Base-by-base conservation (phyloP, 2,113 vertebrate genomes). In the Saguinus midas region DNA sequence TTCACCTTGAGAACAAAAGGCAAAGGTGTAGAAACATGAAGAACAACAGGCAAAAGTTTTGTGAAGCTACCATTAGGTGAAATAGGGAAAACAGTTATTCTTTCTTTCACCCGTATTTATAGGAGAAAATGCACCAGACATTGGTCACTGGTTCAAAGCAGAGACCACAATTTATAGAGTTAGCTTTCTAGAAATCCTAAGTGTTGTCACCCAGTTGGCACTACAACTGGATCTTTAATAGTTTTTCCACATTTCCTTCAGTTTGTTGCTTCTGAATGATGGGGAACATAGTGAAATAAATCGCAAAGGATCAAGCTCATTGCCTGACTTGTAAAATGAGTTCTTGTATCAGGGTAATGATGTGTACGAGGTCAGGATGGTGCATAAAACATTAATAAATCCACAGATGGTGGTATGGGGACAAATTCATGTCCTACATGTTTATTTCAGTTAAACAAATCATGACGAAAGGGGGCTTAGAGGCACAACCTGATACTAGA, bases 381-480 rank as follows among this genome's bases (percentile, higher is more conserved):
- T 68, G 16, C 83, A 78, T 58, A 89, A 82, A 96, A 45, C 23
- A 58, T 73, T 58, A 82, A 88, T 40, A 87, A 91, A 72, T 90
- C 43, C 48, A 64, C 14, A 92, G 35, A 55, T 55, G 45, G 14
- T 70, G 29, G 10, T 27, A 21, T 32, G 61, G 21, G 40, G 55
- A 78, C 21, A 83, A 89, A 86, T 50, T 72, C 35, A 64, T 27
- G 8, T 86, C 25, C 23, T 83, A 32, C 0, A 0, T 79, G 10
- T 64, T 90, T 80, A 32, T 87, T 90, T 85, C 10, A 43, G 11
- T 45, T 85, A 55, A 35, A 88, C 7, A 86, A 91, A 45, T 91
- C 45, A 82, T 83, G 23, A 55, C 70, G 50, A 82, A 84, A 78
- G 35, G 57, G 57, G 4, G 50, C 21, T 58, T 66, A 64, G 18